phyloP scores from a whole-genome alignment of 2,888 invertebrate genomes.

The Escarpia spicata region DNA sequence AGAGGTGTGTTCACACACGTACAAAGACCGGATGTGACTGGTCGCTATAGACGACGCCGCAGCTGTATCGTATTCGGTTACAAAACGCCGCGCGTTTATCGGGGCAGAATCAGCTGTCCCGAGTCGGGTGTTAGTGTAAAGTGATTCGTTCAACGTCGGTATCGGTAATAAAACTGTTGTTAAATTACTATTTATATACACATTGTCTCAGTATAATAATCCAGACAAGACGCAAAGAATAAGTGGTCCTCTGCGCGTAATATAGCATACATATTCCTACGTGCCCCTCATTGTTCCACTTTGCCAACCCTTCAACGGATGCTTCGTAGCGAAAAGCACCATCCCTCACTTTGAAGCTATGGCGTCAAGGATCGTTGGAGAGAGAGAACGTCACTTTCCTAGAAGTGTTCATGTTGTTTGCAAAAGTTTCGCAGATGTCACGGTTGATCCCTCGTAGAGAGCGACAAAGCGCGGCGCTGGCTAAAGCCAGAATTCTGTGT shows the following conservation, averaged over 20 bases:
- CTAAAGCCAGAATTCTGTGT: neutral
- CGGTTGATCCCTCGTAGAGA: neutral
- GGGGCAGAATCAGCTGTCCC: neutral
- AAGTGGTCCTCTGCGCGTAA: neutral
- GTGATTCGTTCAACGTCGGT: neutral
- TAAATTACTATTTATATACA: constrained; percentile 1
- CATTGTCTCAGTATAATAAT: neutral
- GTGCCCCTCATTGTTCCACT: neutral
- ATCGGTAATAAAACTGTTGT: neutral
- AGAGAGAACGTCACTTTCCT: neutral
- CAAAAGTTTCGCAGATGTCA: neutral
- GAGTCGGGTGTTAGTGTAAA: neutral
- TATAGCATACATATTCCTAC: neutral
- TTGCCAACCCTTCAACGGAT: neutral
- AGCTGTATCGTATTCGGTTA: neutral
- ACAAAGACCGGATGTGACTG: neutral
- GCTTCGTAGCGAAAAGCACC: neutral
- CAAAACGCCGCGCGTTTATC: neutral
- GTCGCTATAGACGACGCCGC: neutral
- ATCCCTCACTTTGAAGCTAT: neutral
- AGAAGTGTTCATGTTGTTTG: neutral
- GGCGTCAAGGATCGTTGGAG: too few species aligned
- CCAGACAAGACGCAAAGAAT: neutral
- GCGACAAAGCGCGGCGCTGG: neutral
- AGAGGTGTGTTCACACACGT: neutral